These are phyloP conservation scores for Leptinotarsa peninsularis DNA, from an alignment of 2,888 invertebrate genomes.

Conservation along the genomic window DNA sequence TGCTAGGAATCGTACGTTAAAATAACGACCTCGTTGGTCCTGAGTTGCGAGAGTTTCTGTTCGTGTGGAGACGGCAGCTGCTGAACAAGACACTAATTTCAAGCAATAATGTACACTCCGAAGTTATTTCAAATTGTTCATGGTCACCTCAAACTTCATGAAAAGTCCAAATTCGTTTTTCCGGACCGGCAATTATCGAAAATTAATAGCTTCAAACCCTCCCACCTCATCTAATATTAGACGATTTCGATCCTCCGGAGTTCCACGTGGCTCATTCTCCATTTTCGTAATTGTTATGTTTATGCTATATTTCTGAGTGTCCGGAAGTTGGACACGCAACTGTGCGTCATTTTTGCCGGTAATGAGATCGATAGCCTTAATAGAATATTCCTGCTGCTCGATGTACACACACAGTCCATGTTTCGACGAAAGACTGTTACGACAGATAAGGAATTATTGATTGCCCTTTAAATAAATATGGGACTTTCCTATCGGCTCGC, in stretches of 20 bases:
- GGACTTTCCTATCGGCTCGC: conserved; percentile 10
- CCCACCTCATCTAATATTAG: conserved; percentile 16
- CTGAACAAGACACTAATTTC: too few species aligned
- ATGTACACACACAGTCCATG: conserved; percentile 35
- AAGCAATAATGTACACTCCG: too few species aligned
- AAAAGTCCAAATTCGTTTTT: neutral
- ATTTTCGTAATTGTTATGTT: conserved; percentile 28
- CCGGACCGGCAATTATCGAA: neutral
- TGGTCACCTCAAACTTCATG: neutral
- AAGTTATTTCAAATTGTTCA: neutral
- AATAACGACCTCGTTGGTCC: too few species aligned
- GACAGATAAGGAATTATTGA: conserved; percentile 33
- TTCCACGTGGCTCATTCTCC: conserved; percentile 25
- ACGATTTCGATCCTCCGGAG: conserved; percentile 7
- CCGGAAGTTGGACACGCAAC: conserved; percentile 52
- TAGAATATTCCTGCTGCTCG: conserved; percentile 35
- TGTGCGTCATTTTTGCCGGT: conserved; percentile 58
- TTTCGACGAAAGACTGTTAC: conserved; percentile 31
- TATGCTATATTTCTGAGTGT: conserved; percentile 25
- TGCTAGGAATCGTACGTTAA: too few species aligned
- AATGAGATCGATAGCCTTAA: conserved; percentile 48
- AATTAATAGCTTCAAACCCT: neutral
- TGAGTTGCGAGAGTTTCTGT: too few species aligned
- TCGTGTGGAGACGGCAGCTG: too few species aligned
- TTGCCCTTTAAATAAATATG: conserved; percentile 28